Evolutionary conservation across 2,113 vertebrate species (phyloP).

Genomic region (Passer montanus): DNA sequence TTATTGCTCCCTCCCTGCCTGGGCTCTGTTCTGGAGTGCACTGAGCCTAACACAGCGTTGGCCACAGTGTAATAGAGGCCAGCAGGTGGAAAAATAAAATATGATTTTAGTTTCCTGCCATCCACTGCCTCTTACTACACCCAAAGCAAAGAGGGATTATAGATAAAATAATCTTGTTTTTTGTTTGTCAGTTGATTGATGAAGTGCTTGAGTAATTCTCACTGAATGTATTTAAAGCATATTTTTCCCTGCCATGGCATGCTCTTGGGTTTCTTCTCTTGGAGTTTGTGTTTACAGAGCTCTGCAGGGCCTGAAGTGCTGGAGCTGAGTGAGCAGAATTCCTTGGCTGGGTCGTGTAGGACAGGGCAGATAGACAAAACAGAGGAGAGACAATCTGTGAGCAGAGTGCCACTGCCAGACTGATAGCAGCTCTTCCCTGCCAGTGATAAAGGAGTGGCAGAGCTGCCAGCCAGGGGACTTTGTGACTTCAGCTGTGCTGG

Average conservation of each 20-base stretch:
- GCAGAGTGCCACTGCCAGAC: background rate
- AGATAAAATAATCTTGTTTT: background rate
- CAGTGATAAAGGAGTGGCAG: slow-evolving; percentile 8
- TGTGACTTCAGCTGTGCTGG: background rate
- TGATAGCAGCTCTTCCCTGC: background rate
- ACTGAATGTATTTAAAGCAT: slow-evolving; percentile 15
- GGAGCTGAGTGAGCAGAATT: slow-evolving; percentile 53
- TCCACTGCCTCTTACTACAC: background rate
- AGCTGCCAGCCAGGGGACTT: background rate
- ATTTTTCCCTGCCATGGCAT: background rate
- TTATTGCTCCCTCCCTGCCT: background rate
- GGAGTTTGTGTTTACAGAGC: slow-evolving; percentile 47
- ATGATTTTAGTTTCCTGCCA: slow-evolving; percentile 30
- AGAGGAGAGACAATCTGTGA: slow-evolving; percentile 16
- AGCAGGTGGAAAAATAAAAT: slow-evolving; percentile 59
- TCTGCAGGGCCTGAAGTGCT: background rate
- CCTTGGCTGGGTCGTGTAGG: slow-evolving; percentile 18
- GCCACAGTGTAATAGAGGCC: background rate
- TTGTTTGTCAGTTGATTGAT: slow-evolving; percentile 57
- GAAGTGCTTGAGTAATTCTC: slow-evolving; percentile 45
- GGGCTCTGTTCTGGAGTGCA: background rate
- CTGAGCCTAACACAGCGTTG: background rate
- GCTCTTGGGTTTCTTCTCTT: slow-evolving; percentile 47
- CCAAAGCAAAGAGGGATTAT: background rate
- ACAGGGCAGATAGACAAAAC: slow-evolving; percentile 55